A percentile compares a stretch with the other conserved stretches of the same genome.
Conservation (phyloP, 1,140 invertebrate genomes). For the Heliconius hermathena region DNA sequence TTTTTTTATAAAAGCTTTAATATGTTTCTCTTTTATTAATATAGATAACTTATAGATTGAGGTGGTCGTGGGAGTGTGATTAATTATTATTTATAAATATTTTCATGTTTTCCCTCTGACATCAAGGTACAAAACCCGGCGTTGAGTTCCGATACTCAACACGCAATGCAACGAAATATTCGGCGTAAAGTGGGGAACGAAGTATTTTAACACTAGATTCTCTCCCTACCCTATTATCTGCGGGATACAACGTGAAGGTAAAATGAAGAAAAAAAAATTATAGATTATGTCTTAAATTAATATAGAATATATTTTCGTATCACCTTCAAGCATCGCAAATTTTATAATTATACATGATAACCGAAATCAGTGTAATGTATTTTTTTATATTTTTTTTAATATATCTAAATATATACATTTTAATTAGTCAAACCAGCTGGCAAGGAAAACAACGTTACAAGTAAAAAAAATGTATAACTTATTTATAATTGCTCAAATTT, state of each 20-base stretch:
- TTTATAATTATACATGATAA: not conserved
- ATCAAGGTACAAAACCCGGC: too few relatives aligned
- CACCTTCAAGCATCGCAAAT: not conserved
- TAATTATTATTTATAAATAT: too few relatives aligned
- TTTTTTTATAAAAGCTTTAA: not conserved
- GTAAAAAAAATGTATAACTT: slow-evolving; percentile 17
- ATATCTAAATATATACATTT: not conserved
- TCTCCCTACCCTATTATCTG: too few relatives aligned
- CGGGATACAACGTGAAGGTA: too few relatives aligned
- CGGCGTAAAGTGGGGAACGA: too few relatives aligned
- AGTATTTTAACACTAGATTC: too few relatives aligned
- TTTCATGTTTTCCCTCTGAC: too few relatives aligned
- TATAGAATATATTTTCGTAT: not conserved
- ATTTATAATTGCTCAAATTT: slow-evolving; percentile 33
- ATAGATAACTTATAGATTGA: not conserved
- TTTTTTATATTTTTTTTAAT: not conserved
- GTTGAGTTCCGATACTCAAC: too few relatives aligned
- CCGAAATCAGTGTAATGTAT: not conserved
- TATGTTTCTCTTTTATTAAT: not conserved
- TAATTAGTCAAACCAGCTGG: slow-evolving; percentile 7
- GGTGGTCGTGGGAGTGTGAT: too few relatives aligned
- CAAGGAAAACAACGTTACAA: not conserved
- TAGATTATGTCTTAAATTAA: too few relatives aligned
- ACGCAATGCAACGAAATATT: too few relatives aligned
- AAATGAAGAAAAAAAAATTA: too few relatives aligned